Conservation (phyloP, 1,140 invertebrate species). For the Heliconius congener region DNA sequence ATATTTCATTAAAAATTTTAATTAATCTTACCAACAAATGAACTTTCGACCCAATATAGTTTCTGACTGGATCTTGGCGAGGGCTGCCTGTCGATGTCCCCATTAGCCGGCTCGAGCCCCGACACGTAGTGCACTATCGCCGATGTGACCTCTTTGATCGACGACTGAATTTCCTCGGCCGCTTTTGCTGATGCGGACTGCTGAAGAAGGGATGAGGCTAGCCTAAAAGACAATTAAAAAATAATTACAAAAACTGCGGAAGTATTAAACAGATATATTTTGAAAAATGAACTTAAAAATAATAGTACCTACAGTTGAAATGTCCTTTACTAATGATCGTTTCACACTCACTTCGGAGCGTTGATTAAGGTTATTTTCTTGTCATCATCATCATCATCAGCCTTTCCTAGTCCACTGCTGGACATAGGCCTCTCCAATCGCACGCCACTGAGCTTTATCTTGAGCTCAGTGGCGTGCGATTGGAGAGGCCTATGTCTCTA, state of each 20-base stretch:
- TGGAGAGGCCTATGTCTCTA: too few species aligned
- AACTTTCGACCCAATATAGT: conserved; percentile 94
- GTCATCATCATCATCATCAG: too few species aligned
- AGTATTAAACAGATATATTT: background rate
- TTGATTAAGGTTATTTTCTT: too few species aligned
- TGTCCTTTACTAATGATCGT: too few species aligned
- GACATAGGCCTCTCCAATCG: too few species aligned
- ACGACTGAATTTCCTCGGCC: conserved; percentile 91
- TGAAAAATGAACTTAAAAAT: too few species aligned
- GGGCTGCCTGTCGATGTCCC: conserved; percentile 65
- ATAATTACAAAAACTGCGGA: background rate
- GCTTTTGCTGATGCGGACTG: conserved; percentile 79
- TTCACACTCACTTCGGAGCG: too few species aligned
- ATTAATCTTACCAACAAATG: conserved; percentile 86
- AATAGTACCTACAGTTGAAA: too few species aligned
- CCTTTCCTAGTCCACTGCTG: too few species aligned
- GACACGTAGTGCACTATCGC: conserved; percentile 96
- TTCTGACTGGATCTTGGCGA: conserved; percentile 82
- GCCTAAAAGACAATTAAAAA: conserved; percentile 61
- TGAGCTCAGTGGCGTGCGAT: too few species aligned
- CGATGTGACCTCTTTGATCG: conserved; percentile 95
- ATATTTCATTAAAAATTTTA: background rate
- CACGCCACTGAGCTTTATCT: too few species aligned
- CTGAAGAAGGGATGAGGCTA: conserved; percentile 85
- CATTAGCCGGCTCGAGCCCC: conserved; percentile 84